Base-by-base conservation (phyloP, 2,113 vertebrate genomes). In the Pseudopodoces humilis region DNA sequence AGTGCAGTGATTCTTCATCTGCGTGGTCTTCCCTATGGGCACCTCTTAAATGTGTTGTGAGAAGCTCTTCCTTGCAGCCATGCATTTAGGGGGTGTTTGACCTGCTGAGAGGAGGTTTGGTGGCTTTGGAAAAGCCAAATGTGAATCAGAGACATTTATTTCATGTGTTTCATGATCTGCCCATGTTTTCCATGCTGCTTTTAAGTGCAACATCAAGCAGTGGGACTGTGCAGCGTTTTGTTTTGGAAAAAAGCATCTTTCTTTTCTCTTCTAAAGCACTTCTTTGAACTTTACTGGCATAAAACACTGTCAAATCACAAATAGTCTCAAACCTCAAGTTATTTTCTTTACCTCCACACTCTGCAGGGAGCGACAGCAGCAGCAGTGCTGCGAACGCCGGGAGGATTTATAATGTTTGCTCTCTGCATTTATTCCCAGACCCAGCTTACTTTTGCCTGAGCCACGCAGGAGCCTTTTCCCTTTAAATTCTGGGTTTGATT, bases 341-440 rank as follows among this genome's bases (percentile, higher is more conserved):
- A 76, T 76, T 94, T 95, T 94, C 91, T 94, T 91, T 89, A 91
- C 89, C 89, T 96, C 94, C 69, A 12, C 23, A 0, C 89, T 75
- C 86, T 5, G 33, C 75, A 35, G 78, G 86, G 85, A 80, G 71
- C 0, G 2, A 77, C 86, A 76, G 76, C 86, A 80, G 76, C 87
- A 67, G 76, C 87, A 67, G 69, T 7, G 33, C 81, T 70, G 81
- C 87, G 49, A 72, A 39, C 4, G 0, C 83, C 2, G 0, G 8
- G 14, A 92, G 86, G 67, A 70, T 83, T 86, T 60, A 53, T 49
- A 76, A 75, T 20, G 7, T 82, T 93, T 83, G 75, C 83, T 93
- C 83, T 69, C 56, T 86, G 83, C 91, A 52, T 88, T 72, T 74
- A 24, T 75, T 68, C 80, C 80, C 13, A 11, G 74, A 24, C 23